phyloP scores from a whole-genome alignment of 1,140 invertebrate species.

The Drosophila nikananu region DNA sequence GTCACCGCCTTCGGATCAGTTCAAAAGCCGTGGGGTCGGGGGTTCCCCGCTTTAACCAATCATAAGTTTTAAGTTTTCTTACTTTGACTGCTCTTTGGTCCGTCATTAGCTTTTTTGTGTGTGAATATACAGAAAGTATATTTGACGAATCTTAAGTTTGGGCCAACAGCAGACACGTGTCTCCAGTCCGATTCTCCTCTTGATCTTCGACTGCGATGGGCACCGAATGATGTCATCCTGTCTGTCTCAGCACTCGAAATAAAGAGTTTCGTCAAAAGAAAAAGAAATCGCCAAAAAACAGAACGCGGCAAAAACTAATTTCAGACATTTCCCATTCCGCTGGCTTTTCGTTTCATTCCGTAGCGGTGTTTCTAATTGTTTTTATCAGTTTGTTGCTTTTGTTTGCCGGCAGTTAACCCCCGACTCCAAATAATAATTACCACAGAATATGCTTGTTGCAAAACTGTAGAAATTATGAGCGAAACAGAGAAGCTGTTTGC shows the following conservation, averaged over 20 bases:
- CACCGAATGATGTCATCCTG: conserved; percentile 32
- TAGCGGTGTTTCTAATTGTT: conserved; percentile 40
- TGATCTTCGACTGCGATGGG: conserved; percentile 13
- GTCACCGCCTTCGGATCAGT: conserved; percentile 1
- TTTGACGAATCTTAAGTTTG: conserved; percentile 2
- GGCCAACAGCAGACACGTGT: conserved; percentile 25
- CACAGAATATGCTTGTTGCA: conserved; percentile 25
- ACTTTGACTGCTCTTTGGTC: not conserved
- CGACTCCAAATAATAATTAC: conserved; percentile 48
- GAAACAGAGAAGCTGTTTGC: conserved; percentile 29
- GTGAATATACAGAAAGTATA: not conserved
- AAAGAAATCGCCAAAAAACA: conserved; percentile 29
- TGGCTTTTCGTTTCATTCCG: conserved; percentile 13
- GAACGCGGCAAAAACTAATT: conserved; percentile 32
- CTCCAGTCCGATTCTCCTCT: not conserved
- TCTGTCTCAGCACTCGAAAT: conserved; percentile 21
- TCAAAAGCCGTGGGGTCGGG: not conserved
- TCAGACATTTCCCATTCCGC: conserved; percentile 26
- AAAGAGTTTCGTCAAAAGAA: conserved; percentile 11
- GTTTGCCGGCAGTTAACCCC: conserved; percentile 43
- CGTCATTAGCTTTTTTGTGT: not conserved
- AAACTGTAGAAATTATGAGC: conserved; percentile 36
- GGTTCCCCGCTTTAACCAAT: conserved; percentile 6
- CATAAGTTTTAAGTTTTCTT: not conserved
- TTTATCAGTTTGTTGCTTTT: conserved; percentile 29